phyloP scores from a whole-genome alignment of 2,888 invertebrate species.

The Synanthedon vespiformis region DNA sequence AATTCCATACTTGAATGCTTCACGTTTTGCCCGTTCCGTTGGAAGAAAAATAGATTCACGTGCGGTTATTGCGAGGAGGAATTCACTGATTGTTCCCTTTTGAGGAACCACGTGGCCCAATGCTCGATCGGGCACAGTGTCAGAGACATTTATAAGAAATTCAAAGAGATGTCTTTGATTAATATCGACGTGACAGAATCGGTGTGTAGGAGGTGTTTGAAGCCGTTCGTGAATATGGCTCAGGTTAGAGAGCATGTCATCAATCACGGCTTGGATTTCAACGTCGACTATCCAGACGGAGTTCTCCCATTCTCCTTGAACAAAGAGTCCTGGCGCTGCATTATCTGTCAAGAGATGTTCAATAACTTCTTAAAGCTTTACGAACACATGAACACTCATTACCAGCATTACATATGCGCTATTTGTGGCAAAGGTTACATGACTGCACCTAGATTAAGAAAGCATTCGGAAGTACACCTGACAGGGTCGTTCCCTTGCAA shows the following conservation, averaged over 20 bases:
- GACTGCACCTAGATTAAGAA: slow-evolving; percentile 51
- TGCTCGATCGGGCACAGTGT: slow-evolving; percentile 35
- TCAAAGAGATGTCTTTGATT: slow-evolving; percentile 55
- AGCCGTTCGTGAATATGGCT: slow-evolving; percentile 23
- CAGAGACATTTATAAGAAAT: slow-evolving; percentile 54
- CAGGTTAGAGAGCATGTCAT: slow-evolving; percentile 43
- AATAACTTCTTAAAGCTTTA: slow-evolving; percentile 56
- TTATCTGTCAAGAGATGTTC: slow-evolving; percentile 42
- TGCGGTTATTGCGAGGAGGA: slow-evolving; percentile 54
- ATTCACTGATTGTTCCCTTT: slow-evolving; percentile 38
- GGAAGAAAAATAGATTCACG: slow-evolving; percentile 52
- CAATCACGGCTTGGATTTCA: slow-evolving; percentile 38
- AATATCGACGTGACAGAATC: slow-evolving; percentile 49
- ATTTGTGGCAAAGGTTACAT: slow-evolving; percentile 59
- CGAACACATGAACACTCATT: slow-evolving; percentile 58
- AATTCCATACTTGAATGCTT: slow-evolving; percentile 46
- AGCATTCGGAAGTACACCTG: slow-evolving; percentile 53
- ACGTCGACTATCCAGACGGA: slow-evolving; percentile 45
- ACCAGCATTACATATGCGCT: slow-evolving; percentile 56
- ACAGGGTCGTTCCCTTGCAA: slow-evolving; percentile 52
- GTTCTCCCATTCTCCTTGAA: slow-evolving; percentile 47
- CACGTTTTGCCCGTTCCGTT: slow-evolving; percentile 49
- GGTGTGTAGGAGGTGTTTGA: slow-evolving; percentile 34
- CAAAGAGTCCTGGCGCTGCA: slow-evolving; percentile 50
- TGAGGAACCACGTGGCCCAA: slow-evolving; percentile 38